Conservation (phyloP, 2,113 vertebrate species). For the Mystacornis crossleyi region DNA sequence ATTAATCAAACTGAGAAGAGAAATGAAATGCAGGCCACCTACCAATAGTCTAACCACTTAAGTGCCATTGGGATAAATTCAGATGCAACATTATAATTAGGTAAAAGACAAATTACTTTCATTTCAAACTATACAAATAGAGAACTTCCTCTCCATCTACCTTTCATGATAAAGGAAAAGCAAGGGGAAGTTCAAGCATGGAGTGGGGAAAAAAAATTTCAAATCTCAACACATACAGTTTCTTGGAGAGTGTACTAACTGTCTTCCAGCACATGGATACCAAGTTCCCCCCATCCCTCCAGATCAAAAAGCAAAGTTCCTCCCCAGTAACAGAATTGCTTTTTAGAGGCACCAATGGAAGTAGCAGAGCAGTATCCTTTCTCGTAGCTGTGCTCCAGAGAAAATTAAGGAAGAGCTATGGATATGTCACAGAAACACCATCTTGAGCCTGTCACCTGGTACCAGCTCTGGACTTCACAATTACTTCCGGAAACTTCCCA, state of each 20-base stretch:
- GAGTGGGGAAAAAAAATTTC: not conserved
- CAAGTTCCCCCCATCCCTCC: accelerated
- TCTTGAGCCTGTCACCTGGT: not conserved
- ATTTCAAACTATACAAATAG: not conserved
- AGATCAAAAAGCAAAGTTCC: not conserved
- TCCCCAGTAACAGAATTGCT: not conserved
- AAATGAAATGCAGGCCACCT: conserved; percentile 9
- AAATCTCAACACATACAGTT: not conserved
- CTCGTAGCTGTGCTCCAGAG: not conserved
- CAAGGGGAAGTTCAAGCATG: not conserved
- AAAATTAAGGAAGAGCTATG: not conserved
- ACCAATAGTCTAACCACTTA: not conserved
- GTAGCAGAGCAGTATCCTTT: not conserved
- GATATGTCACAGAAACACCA: not conserved
- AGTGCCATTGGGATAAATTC: not conserved
- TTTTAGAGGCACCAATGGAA: not conserved
- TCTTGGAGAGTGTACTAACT: accelerated
- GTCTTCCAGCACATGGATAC: accelerated
- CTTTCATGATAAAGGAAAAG: not conserved
- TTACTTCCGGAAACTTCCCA: not conserved
- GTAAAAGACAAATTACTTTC: not conserved
- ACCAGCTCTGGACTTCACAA: not conserved
- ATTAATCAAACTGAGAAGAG: conserved; percentile 14
- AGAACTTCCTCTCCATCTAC: not conserved
- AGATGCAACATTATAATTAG: not conserved